Conservation (phyloP, 92 coral and sea anemone genomes). For the Actinernus sp. region DNA sequence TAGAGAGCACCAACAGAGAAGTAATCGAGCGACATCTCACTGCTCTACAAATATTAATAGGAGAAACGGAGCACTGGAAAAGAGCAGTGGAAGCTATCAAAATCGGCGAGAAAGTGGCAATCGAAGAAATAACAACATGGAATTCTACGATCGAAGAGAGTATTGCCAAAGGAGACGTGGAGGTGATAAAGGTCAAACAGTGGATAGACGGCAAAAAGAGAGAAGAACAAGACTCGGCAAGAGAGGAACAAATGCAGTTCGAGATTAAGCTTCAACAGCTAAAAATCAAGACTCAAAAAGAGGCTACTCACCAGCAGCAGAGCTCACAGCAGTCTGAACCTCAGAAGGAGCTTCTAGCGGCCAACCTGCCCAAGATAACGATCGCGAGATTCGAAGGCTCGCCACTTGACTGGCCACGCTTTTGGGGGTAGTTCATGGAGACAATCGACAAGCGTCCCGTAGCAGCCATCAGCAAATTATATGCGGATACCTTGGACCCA, state of each 20-base stretch:
- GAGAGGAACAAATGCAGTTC: conserved; percentile 3
- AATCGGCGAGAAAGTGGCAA: conserved; percentile 13
- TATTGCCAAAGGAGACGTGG: conserved; percentile 19
- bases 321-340: too few relatives aligned
- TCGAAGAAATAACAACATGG: conserved; percentile 18
- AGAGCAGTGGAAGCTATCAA: conserved; percentile 23
- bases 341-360: too few relatives aligned
- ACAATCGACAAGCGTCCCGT: too few relatives aligned
- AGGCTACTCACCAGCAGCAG: too few relatives aligned
- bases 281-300: not conserved
- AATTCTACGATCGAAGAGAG: conserved; percentile 3
- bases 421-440: too few relatives aligned
- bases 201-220: conserved; percentile 2
- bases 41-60: conserved; percentile 19
- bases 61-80: conserved; percentile 7
- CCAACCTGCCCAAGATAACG: too few relatives aligned
- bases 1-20: conserved; percentile 13
- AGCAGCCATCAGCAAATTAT: too few relatives aligned
- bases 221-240: not conserved
- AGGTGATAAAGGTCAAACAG: conserved; percentile 1
- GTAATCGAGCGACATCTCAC: conserved; percentile 31
- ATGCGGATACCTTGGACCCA: too few relatives aligned
- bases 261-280: conserved; percentile 1
- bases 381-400: too few relatives aligned
- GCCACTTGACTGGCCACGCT: too few relatives aligned